phyloP scores from a whole-genome alignment of 2,888 invertebrate species.

The Polyploca ridens region DNA sequence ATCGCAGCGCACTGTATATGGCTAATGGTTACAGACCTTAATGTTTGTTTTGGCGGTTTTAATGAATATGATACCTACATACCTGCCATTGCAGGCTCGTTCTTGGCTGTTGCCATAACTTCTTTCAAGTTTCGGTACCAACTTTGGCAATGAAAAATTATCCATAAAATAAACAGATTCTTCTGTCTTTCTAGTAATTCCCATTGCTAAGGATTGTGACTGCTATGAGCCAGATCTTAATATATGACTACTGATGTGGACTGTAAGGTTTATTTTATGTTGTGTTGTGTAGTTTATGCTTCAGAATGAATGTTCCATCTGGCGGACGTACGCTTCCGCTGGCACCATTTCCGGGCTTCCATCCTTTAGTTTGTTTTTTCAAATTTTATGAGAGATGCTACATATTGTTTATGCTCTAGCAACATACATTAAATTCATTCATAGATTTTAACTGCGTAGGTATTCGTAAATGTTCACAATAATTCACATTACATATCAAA shows the following conservation, averaged over 20 bases:
- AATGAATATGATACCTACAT: too few species aligned
- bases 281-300: conserved; percentile 19
- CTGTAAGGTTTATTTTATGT: conserved; percentile 21
- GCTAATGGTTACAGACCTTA: too few species aligned
- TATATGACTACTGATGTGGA: conserved; percentile 11
- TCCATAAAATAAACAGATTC: too few species aligned
- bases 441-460: conserved; percentile 34
- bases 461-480: not conserved
- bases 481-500: not conserved
- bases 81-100: too few species aligned
- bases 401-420: conserved; percentile 58
- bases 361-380: conserved; percentile 73
- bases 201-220: too few species aligned
- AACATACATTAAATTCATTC: conserved; percentile 65
- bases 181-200: not conserved
- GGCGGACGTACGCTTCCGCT: conserved; percentile 81
- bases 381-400: conserved; percentile 68
- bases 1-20: not conserved
- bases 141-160: too few species aligned
- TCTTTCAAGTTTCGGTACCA: not conserved
- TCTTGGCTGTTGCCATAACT: too few species aligned
- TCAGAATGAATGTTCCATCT: conserved; percentile 68
- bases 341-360: conserved; percentile 75
- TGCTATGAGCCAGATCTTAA: too few species aligned
- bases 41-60: too few species aligned